Conservation (phyloP, 2,888 invertebrate genomes). For the Plusia festucae region DNA sequence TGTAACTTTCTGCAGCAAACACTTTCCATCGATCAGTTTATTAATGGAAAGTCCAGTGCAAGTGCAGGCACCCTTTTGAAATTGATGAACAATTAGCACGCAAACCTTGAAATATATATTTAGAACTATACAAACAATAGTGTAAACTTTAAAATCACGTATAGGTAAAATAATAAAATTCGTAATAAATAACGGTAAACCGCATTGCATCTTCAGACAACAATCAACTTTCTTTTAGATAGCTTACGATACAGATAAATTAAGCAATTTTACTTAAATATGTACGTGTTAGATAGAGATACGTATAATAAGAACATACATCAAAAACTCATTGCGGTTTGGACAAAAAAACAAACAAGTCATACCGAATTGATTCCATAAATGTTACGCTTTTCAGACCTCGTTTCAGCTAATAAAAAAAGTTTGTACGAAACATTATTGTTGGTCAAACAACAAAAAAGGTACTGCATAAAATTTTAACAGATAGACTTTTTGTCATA, state of each 20-base stretch:
- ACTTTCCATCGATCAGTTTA: constrained; percentile 70
- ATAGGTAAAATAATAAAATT: constrained; percentile 18
- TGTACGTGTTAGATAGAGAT: neutral
- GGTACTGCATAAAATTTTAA: constrained; percentile 14
- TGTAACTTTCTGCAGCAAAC: constrained; percentile 70
- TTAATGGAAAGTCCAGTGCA: constrained; percentile 62
- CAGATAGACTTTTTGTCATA: constrained; percentile 26
- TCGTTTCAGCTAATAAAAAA: neutral
- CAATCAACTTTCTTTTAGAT: constrained; percentile 19
- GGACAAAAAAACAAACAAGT: constrained; percentile 3
- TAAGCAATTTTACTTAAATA: neutral
- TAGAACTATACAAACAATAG: too few relatives aligned
- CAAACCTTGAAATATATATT: neutral
- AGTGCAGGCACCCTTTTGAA: constrained; percentile 28
- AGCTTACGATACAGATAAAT: neutral
- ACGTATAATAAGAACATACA: constrained; percentile 1
- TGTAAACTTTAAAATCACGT: neutral
- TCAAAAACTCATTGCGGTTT: neutral
- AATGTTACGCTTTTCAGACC: constrained; percentile 14
- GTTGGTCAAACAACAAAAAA: neutral
- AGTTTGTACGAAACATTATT: neutral
- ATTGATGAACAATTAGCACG: constrained; percentile 23
- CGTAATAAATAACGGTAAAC: constrained; percentile 11
- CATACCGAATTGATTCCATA: neutral
- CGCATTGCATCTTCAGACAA: constrained; percentile 16